A percentile compares a stretch with the other conserved stretches of the same genome.
Conservation (phyloP, 2,888 invertebrate genomes). For the Sclerodermus sp. region DNA sequence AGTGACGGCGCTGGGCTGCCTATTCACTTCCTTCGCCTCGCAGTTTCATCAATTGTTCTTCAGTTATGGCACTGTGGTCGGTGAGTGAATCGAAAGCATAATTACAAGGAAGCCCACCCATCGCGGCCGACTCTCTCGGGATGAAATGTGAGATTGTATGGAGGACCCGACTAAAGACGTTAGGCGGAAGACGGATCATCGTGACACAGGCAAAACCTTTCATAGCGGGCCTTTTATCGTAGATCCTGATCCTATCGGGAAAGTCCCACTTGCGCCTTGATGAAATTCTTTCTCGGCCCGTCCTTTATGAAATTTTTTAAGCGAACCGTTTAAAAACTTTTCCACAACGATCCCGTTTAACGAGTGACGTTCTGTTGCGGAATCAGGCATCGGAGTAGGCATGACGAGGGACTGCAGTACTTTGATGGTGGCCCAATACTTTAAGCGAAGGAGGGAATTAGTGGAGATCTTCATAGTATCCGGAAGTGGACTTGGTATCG, state of each 20-base stretch:
- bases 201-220: not conserved
- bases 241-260: no score
- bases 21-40: constrained; percentile 87
- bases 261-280: no score
- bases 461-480: constrained; percentile 88
- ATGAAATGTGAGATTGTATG: no score
- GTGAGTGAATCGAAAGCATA: constrained; percentile 43
- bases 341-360: no score
- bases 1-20: constrained; percentile 81
- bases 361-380: no score
- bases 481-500: constrained; percentile 82
- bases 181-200: no score
- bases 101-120: not conserved
- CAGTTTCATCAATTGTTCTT: constrained; percentile 89
- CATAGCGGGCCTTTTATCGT: no score
- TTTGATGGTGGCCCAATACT: constrained; percentile 89
- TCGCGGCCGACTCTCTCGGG: not conserved
- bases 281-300: no score
- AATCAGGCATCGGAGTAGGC: constrained; percentile 76
- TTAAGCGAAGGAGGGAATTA: constrained; percentile 79
- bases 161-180: not conserved
- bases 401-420: constrained; percentile 84
- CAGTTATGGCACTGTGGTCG: constrained; percentile 70
- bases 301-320: no score
- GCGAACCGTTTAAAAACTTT: no score